Evolutionary conservation across 2,888 invertebrate species (phyloP), one percentile per base, ranked within the genome.

Genomic region (Busseola fusca): DNA sequence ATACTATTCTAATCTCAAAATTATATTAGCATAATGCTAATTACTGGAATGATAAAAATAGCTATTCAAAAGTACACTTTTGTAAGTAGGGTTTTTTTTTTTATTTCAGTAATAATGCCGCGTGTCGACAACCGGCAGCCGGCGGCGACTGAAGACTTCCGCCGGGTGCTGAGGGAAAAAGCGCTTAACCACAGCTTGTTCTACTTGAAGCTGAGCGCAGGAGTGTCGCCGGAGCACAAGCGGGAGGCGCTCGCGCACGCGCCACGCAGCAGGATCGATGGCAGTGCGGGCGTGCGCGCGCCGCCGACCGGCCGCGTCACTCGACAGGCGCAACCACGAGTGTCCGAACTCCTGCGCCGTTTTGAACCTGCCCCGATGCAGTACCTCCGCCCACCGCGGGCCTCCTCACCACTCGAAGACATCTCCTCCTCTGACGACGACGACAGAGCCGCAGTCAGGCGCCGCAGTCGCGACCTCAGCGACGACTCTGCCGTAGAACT

Each of bases 401-500:
- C 94, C 52, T 86, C 91, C 62, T 94, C 94, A 54, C 95, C 96
- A 34, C 87, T 87, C 54, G 95, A 95, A 86, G 94, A 95, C 86
- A 94, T 94, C 84, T 92, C 93, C 45, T 94, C 95, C 16, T 95
- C 95, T 3, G 95, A 95, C 81, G 96, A 96, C 84, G 96, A 95
- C 86, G 95, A 95, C 86, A 89, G 95, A 70, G 95, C 93, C 10
- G 95, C 95, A 12, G 94, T 95, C 67, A 87, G 95, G 56, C 92
- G 95, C 50, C 92, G 96, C 76, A 94, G 94, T 83, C 92, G 95
- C 70, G 95, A 95, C 82, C 85, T 95, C 57, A 95, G 95, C 86
- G 94, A 96, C 84, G 96, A 96, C 84, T 96, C 96, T 7, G 95
- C 96, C 0, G 95, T 96, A 14, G 96, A 96, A 72, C 91, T 96